Percentiles rank a stretch among this genome's conserved stretches.
phyloP scores from a whole-genome alignment of 1,140 invertebrate species.

The Pachyrhynchus sulphureomaculatus region DNA sequence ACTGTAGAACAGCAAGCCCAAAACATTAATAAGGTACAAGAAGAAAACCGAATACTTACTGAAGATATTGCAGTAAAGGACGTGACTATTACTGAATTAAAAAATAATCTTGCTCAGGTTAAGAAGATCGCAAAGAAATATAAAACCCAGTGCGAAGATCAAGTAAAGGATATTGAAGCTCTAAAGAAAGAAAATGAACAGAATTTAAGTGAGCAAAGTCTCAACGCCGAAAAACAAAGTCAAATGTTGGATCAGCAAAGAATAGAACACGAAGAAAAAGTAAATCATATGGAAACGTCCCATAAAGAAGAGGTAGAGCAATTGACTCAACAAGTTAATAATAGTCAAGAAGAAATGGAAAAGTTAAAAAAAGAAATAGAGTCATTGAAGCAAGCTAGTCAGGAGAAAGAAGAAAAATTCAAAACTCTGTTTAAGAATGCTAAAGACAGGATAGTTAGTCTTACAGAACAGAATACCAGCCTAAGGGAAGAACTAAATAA shows the following conservation, averaged over 20 bases:
- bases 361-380: slow-evolving; percentile 71
- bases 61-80: slow-evolving; percentile 73
- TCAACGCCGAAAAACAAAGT: slow-evolving; percentile 49
- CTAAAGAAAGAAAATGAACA: slow-evolving; percentile 53
- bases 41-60: slow-evolving; percentile 63
- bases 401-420: slow-evolving; percentile 71
- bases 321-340: slow-evolving; percentile 60
- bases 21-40: slow-evolving; percentile 58
- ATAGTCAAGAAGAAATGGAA: slow-evolving; percentile 62
- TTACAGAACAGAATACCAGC: slow-evolving; percentile 67
- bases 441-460: slow-evolving; percentile 67
- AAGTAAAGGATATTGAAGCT: slow-evolving; percentile 64
- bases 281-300: slow-evolving; percentile 52
- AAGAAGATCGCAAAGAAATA: slow-evolving; percentile 91
- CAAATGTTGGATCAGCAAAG: slow-evolving; percentile 57
- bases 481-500: slow-evolving; percentile 58
- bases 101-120: slow-evolving; percentile 79
- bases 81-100: slow-evolving; percentile 68
- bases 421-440: slow-evolving; percentile 72
- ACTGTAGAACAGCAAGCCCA: slow-evolving; percentile 59
- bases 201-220: slow-evolving; percentile 35
- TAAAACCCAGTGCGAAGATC: slow-evolving; percentile 81
- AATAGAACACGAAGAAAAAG: slow-evolving; percentile 53
- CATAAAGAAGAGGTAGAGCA: slow-evolving; percentile 60
- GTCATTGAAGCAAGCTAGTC: slow-evolving; percentile 60